Conservation (phyloP, 1,140 invertebrate genomes). For the Bombus superbus region DNA sequence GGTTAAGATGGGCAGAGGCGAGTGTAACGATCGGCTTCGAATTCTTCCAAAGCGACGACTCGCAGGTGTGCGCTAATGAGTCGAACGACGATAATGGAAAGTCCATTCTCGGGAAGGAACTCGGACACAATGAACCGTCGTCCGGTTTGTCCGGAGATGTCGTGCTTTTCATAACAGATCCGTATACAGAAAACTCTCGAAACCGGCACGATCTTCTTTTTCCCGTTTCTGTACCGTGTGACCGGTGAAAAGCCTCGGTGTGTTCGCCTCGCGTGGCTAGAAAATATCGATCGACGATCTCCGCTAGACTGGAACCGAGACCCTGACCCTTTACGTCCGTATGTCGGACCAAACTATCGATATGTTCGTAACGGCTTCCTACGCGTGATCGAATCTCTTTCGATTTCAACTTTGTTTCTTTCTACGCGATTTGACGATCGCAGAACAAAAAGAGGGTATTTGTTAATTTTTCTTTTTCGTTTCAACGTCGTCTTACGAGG, state of each 20-base stretch:
- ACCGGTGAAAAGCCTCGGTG: not conserved
- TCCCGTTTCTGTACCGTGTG: not conserved
- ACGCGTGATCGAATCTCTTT: not conserved
- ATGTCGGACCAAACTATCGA: not conserved
- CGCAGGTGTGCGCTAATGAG: constrained; percentile 69
- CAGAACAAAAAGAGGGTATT: too few species aligned
- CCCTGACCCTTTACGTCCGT: not conserved
- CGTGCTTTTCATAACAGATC: not conserved
- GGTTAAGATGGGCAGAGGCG: not conserved
- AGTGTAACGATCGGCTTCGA: constrained; percentile 24
- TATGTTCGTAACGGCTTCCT: too few species aligned
- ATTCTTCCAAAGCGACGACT: constrained; percentile 48
- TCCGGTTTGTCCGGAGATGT: not conserved
- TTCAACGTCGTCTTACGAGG: too few species aligned
- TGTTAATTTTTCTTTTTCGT: too few species aligned
- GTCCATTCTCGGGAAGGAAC: constrained; percentile 10
- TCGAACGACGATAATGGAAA: constrained; percentile 66
- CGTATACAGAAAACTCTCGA: not conserved
- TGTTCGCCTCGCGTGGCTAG: not conserved
- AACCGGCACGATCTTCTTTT: not conserved
- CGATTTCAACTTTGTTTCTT: not conserved
- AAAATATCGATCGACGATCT: not conserved
- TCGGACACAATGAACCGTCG: constrained; percentile 50
- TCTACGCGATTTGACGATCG: too few species aligned
- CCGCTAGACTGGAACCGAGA: not conserved